phyloP scores from a whole-genome alignment of 2,113 vertebrate species.

The Gavialis gangeticus region DNA sequence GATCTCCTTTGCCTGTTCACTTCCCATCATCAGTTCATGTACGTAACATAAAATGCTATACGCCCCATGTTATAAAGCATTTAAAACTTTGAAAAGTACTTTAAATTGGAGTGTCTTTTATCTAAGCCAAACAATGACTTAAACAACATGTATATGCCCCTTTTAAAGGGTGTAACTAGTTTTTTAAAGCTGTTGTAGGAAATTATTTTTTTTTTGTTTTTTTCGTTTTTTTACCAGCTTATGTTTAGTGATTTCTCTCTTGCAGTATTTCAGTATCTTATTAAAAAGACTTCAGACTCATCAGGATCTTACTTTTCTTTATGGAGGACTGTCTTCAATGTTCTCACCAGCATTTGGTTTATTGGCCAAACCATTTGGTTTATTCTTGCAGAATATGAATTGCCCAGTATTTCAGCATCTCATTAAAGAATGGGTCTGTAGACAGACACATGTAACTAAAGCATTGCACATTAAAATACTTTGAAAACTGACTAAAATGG shows the following conservation, averaged over 20 bases:
- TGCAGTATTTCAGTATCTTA: background rate
- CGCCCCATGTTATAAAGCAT: background rate
- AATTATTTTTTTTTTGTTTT: slow-evolving; percentile 48
- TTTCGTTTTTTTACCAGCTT: slow-evolving; percentile 71
- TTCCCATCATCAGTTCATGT: slow-evolving; percentile 29
- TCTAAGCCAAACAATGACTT: background rate
- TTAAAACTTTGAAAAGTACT: background rate
- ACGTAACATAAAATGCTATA: background rate
- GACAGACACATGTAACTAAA: background rate
- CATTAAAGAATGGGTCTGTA: background rate
- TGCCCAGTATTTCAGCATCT: background rate
- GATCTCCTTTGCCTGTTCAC: slow-evolving; percentile 50
- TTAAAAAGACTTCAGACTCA: background rate
- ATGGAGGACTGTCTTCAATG: background rate
- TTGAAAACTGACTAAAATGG: slow-evolving; percentile 12
- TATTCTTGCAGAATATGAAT: background rate
- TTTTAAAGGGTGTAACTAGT: background rate
- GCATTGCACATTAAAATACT: background rate
- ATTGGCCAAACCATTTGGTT: background rate
- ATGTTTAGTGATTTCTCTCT: background rate
- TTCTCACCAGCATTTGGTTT: background rate
- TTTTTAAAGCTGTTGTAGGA: background rate
- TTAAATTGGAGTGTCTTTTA: background rate
- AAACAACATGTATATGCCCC: slow-evolving; percentile 24
- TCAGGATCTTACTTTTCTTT: background rate